Conservation (phyloP, 1,140 invertebrate genomes). For the Scylla paramamosain region DNA sequence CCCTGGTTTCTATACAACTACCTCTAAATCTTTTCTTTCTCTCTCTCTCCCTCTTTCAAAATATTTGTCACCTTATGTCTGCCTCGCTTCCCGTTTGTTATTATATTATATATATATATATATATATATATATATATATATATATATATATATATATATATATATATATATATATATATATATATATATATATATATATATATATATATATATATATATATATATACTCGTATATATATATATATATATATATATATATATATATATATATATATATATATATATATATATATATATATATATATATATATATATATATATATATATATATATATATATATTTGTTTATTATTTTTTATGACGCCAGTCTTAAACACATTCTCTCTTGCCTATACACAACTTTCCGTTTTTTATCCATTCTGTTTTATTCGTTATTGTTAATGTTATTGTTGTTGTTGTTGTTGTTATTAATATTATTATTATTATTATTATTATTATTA, state of each 20-base stretch:
- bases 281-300: slow-evolving; percentile 51
- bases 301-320: slow-evolving; percentile 37
- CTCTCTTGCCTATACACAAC: too few relatives aligned
- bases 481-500: too few relatives aligned
- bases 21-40: too few relatives aligned
- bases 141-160: slow-evolving; percentile 38
- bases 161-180: slow-evolving; percentile 54
- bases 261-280: slow-evolving; percentile 48
- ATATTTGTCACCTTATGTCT: too few relatives aligned
- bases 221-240: slow-evolving; percentile 23
- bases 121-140: slow-evolving; percentile 54
- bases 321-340: background rate
- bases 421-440: too few relatives aligned
- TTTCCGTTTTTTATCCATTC: too few relatives aligned
- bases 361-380: background rate
- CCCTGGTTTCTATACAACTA: too few relatives aligned
- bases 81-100: too few relatives aligned
- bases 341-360: background rate
- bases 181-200: slow-evolving; percentile 55
- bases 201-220: slow-evolving; percentile 55
- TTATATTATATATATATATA: slow-evolving; percentile 33
- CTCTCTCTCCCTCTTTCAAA: too few relatives aligned
- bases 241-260: slow-evolving; percentile 13
- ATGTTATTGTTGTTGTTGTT: too few relatives aligned
- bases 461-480: too few relatives aligned